phyloP scores from a whole-genome alignment of 2,113 vertebrate species.

The Rhinoptilus africanus region DNA sequence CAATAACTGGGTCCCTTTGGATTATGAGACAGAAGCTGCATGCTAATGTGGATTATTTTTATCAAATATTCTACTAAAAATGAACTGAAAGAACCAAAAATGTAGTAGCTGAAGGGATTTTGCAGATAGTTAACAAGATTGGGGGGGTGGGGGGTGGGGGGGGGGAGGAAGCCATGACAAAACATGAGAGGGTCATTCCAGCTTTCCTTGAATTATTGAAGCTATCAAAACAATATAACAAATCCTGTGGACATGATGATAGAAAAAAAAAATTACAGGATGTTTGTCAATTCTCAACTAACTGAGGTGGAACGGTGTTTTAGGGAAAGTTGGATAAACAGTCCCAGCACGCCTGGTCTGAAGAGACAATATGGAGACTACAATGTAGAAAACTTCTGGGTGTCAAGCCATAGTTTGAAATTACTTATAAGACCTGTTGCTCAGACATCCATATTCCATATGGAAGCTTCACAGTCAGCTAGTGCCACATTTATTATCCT shows the following conservation, averaged over 20 bases:
- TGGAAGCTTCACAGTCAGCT: not conserved
- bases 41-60: not conserved
- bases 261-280: constrained; percentile 1
- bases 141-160: too few relatives aligned
- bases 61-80: not conserved
- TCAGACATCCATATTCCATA: not conserved
- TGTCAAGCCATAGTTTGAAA: not conserved
- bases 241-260: not conserved
- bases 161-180: not conserved
- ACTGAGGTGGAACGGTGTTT: not conserved
- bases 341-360: rapidly evolving
- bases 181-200: not conserved
- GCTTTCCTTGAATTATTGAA: not conserved
- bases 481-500: not conserved
- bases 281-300: not conserved
- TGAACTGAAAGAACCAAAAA: not conserved
- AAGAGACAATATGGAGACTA: not conserved
- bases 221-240: not conserved
- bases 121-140: not conserved
- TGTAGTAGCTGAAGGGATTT: not conserved
- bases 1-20: not conserved
- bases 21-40: not conserved
- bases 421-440: not conserved
- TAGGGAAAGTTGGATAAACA: not conserved
- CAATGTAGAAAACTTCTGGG: not conserved